These are phyloP conservation scores for Capreolus pygargus DNA, from an alignment of 2,113 vertebrate species.

Conservation along the genomic window DNA sequence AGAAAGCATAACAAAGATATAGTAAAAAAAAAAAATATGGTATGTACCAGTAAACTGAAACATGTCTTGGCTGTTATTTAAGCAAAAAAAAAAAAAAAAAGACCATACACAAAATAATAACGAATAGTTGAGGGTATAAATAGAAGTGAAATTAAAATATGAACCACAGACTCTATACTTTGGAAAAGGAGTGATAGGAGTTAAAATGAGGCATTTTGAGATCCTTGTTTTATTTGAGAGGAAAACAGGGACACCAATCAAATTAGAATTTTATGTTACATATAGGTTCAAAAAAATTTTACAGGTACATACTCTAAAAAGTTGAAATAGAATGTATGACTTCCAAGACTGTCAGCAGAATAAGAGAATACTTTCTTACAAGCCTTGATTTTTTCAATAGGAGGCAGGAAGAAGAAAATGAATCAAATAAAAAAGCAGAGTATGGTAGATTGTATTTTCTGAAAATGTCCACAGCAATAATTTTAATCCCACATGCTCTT, in stretches of 20 bases:
- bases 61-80: neutral
- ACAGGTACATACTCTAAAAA: neutral
- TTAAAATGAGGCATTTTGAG: neutral
- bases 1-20: neutral
- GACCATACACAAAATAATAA: neutral
- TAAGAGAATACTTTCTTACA: neutral
- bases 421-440: neutral
- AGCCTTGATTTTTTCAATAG: neutral
- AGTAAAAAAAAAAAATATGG: neutral
- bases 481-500: neutral
- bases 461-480: neutral
- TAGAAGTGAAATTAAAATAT: neutral
- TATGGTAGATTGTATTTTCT: neutral
- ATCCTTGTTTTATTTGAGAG: neutral
- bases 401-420: neutral
- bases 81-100: constrained; percentile 23
- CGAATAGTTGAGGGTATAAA: neutral
- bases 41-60: neutral
- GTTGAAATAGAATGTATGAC: neutral
- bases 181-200: neutral
- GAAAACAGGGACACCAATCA: neutral
- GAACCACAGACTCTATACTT: neutral
- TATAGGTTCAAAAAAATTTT: neutral
- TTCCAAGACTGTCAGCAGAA: neutral
- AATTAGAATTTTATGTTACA: neutral